These are phyloP conservation scores for Anarhynchus alexandrinus DNA, from an alignment of 2,113 vertebrate genomes.

Conservation along the genomic window DNA sequence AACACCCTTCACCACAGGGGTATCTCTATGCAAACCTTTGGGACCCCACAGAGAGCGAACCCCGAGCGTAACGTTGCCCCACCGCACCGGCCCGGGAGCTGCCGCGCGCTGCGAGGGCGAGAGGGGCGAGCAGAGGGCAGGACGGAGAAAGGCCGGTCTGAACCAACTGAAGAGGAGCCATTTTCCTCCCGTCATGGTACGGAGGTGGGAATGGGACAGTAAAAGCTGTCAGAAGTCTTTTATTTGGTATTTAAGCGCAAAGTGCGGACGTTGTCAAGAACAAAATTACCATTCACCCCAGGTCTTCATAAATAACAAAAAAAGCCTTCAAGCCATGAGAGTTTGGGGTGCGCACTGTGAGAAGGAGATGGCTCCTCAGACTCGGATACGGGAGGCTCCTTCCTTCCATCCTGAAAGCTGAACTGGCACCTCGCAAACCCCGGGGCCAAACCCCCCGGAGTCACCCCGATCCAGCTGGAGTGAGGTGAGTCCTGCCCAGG, in stretches of 20 bases:
- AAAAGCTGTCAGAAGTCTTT: neutral
- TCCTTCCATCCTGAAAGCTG: neutral
- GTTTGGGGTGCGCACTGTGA: accelerated
- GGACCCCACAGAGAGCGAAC: neutral
- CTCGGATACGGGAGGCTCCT: accelerated
- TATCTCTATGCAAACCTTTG: neutral
- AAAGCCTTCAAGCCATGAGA: neutral
- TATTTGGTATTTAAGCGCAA: neutral
- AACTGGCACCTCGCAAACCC: neutral
- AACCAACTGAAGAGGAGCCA: neutral
- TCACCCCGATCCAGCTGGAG: accelerated
- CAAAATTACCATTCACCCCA: neutral
- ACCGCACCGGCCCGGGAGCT: neutral
- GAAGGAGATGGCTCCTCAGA: neutral
- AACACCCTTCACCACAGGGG: neutral
- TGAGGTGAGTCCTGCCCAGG: neutral
- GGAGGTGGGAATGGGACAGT: neutral
- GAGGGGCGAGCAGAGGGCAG: neutral
- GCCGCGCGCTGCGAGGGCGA: accelerated
- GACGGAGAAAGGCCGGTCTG: accelerated
- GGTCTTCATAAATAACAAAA: neutral
- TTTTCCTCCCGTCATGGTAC: neutral
- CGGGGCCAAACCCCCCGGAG: too few relatives aligned
- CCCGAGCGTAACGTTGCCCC: accelerated
- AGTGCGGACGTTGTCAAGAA: neutral